phyloP scores from a whole-genome alignment of 2,113 vertebrate species.

The Damaliscus lunatus region DNA sequence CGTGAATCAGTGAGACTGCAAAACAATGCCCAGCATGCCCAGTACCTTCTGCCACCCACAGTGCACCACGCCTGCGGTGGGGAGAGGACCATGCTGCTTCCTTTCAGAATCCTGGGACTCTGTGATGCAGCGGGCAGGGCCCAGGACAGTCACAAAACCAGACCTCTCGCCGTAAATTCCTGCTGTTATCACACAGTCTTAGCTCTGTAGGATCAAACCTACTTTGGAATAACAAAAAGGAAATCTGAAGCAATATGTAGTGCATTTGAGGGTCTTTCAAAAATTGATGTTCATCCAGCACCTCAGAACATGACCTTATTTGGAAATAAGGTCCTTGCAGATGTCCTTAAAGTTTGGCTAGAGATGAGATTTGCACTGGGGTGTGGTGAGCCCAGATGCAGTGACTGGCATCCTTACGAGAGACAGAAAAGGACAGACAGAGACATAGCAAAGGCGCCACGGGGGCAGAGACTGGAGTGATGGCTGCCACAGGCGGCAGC shows the following conservation, averaged over 20 bases:
- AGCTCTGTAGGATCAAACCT: neutral
- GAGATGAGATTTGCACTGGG: neutral
- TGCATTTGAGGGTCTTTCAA: neutral
- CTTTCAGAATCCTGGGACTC: accelerated
- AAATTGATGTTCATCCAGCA: accelerated
- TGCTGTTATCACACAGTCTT: neutral
- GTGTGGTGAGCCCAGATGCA: neutral
- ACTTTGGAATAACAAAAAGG: no score
- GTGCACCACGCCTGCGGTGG: accelerated
- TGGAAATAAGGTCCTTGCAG: neutral
- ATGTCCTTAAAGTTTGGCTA: neutral
- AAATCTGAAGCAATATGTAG: accelerated
- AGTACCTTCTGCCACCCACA: accelerated
- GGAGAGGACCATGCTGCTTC: accelerated
- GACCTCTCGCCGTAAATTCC: neutral
- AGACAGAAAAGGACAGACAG: neutral
- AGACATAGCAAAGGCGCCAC: neutral
- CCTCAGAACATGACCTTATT: neutral
- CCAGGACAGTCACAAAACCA: neutral
- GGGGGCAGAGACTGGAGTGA: neutral
- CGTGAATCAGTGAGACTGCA: accelerated
- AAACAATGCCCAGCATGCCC: accelerated
- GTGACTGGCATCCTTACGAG: neutral
- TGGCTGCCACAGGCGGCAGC: accelerated
- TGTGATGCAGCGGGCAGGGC: neutral